Evolutionary conservation across 2,888 invertebrate species (phyloP), one percentile per base, ranked within the genome.

Genomic region (Margaritifera margaritifera): DNA sequence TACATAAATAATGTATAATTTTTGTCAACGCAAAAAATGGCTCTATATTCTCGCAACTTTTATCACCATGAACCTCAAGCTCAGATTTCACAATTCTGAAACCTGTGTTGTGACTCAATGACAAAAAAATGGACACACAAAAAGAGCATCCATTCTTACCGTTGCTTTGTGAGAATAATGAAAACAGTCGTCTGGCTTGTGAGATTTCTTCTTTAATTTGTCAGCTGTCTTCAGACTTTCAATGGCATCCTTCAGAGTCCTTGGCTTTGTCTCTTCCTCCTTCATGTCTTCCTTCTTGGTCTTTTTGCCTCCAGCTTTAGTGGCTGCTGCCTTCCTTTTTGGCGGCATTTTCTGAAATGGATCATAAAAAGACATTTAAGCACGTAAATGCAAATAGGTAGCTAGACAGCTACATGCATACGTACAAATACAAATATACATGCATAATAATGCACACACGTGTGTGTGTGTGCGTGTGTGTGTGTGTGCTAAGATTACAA

Each of bases 311-410:
- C 77, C 81, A 50, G 75, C 78, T 59, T 75, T 75, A 2, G 76
- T 74, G n/a, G 68, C 68, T 15, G 74, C 71, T 62, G 79, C 81
- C 69, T 86, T 82, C 57, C 86, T 72, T 66, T 84, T 85, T n/a
- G 80, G 83, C 63, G 82, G 81, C 81, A 83, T 81, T 55, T 69
- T 42, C 42, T 42, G 42, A 42, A 42, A 42, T 42, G 42, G 42
- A 6, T 50, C 18, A 64, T 27, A 60, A 50, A 56, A 56, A 24
- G n/a, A 54, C n/a, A 25, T 15, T 58, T 24, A 25, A 25, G 42
- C 18, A 24, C n/a, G 20, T 15, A 50, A 58, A 52, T 51, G 24
- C 15, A 53, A 8, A 18, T 51, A 24, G 18, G 31, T 62, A 22
- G 19, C 6, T n/a, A 65, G 22, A 20, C 20, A 19, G 11, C 42